Evolutionary conservation across 2,888 invertebrate genomes (phyloP), one percentile per base, ranked within the genome.

Genomic region (Adineta ricciae): DNA sequence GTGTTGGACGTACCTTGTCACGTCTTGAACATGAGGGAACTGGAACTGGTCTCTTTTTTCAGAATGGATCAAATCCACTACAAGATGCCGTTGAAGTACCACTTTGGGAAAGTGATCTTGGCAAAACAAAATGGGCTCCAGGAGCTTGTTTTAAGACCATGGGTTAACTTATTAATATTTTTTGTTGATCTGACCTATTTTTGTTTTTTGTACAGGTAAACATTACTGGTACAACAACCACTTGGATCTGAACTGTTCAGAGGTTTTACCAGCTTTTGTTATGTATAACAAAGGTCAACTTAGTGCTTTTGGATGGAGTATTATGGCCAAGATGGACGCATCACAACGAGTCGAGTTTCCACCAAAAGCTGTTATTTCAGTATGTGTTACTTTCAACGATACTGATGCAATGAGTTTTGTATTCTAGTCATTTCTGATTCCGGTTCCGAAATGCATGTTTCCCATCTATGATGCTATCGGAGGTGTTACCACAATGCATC

Each of bases 71-170:
- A 0, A 84, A 88, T 84, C 88, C 89, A 9, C 84, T 88, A 1
- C 50, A 50, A 50, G 83, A 88, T 73, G 86, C 87, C 1, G 64
- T 87, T 2, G 83, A 85, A 73, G 32, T 54, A 21, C 56, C 56
- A 64, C 24, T 64, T 27, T 64, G n/a, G n/a, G 56, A 64, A 24
- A 64, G 27, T 27, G 56, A 64, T 64, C 14, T 27, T 64, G 56
- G n/a, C 24, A 83, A 72, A 9, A 89, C 89, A 11, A 86, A 86
- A n/a, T 90, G 90, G 90, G 88, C 87, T 2, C 87, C 88, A 84
- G 90, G 90, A 16, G 87, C 88, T 54, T 90, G 90, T 86, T 89
- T 90, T 86, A 54, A 85, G 27, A 86, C 88, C 2, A 90, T 90
- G 90, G 90, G 89, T 16, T 16, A 50, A 11, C 11, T 46, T 46